Base-by-base conservation (phyloP, 2,888 invertebrate species). In the Vanessa cardui region DNA sequence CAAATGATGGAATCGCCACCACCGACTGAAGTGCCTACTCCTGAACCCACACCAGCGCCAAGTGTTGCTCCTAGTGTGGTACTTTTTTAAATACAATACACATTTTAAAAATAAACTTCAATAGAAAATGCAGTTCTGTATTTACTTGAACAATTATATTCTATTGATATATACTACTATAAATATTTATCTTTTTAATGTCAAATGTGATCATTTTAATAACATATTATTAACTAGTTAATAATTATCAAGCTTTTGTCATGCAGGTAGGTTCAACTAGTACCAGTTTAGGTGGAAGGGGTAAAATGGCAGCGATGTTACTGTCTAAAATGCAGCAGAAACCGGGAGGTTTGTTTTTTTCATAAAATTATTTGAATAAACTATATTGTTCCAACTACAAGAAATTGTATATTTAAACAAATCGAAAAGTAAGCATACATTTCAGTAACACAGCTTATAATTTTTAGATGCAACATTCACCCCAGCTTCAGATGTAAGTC, bases 401-500 rank as follows among this genome's bases (percentile, higher is more conserved):
- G 0, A 39, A 39, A 39, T 39, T 12, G 4, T 2, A 12, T 12
- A 39, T 39, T 9, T 3, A 1, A 26, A 26, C 12, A 0, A 39
- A 39, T 39, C 12, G 12, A 39, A 1, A 39, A 12, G 0, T 4
- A 39, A 12, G 0, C 9, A 39, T 4, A 0, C 12, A 39, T 4
- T 39, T 39, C 9, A 12, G 4, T 39, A 39, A 12, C 3, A 39
- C 12, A 12, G 12, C 4, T 68, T 58, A 67, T 46, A 85, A 84
- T 71, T 26, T 12, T 46, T 76, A 8, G 81, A 82, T 44, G 5
- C 62, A 15, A 47, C 49, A 45, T 61, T 69, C 59, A 59, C 73
- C 7, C 89, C 92, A 7, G 91, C 90, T 5, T 84, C 85, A 3
- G 92, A 92, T 73, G 80, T 86, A 0, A 84, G 83, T 44, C 90